Conservation (phyloP, 2,797 vertebrate genomes). For the Scolopax rusticola region DNA sequence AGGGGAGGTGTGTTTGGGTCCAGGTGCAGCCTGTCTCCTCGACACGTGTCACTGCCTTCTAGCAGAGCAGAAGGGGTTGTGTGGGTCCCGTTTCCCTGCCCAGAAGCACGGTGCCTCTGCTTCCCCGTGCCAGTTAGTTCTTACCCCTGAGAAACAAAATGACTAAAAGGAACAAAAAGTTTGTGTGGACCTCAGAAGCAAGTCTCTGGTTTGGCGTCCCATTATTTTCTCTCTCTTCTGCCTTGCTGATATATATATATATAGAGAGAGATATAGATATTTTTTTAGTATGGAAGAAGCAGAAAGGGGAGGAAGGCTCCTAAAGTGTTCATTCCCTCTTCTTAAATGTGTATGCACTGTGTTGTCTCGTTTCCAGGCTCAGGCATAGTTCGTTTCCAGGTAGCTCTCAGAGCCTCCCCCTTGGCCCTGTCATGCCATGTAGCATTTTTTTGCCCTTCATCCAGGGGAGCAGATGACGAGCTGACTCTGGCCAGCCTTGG, state of each 20-base stretch:
- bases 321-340: neutral
- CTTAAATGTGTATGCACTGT: neutral
- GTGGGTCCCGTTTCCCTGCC: rapidly evolving
- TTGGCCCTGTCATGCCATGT: neutral
- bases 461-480: neutral
- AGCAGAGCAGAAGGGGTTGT: rapidly evolving
- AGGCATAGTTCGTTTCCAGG: neutral
- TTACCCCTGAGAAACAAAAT: neutral
- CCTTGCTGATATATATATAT: neutral
- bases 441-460: conserved; percentile 44
- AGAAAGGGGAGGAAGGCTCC: neutral
- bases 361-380: conserved; percentile 8
- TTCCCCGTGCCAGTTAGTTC: neutral
- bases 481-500: neutral
- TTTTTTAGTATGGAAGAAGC: neutral
- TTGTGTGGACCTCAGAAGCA: neutral
- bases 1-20: neutral
- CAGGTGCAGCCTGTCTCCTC: neutral
- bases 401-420: neutral
- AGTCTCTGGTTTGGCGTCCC: neutral
- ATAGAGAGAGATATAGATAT: neutral
- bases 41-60: neutral
- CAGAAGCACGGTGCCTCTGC: rapidly evolving
- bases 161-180: neutral
- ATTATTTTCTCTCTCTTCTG: neutral